Evolutionary conservation across 2,888 invertebrate species (phyloP).

Genomic region (Pseudanteris insignis): DNA sequence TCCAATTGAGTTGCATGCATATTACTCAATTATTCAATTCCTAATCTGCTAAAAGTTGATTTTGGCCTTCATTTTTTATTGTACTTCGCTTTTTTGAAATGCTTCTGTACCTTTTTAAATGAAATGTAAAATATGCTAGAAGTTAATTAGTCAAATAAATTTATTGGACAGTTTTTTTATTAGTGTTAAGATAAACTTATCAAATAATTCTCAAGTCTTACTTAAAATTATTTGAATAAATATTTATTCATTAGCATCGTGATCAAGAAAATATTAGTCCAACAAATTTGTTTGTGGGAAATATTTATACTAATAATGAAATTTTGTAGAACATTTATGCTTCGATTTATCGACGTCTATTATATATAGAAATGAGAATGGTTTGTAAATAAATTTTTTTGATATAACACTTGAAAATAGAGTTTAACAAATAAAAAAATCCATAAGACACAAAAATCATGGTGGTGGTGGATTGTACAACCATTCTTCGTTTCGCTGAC

Average conservation of each 20-base stretch:
- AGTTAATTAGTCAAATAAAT: conserved; percentile 19
- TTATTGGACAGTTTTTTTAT: conserved; percentile 14
- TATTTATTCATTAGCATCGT: conserved; percentile 18
- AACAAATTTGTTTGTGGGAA: conserved; percentile 23
- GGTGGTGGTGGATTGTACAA: conserved; percentile 29
- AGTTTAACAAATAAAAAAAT: too few relatives aligned
- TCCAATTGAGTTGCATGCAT: conserved; percentile 33
- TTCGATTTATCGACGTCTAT: conserved; percentile 39
- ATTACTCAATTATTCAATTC: conserved; percentile 12
- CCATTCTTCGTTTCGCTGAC: conserved; percentile 43
- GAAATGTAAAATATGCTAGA: conserved; percentile 22
- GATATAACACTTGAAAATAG: too few relatives aligned
- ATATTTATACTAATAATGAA: conserved; percentile 18
- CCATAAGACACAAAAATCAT: too few relatives aligned
- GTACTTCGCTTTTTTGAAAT: conserved; percentile 24
- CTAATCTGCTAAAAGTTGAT: conserved; percentile 23
- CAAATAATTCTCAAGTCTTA: conserved; percentile 33
- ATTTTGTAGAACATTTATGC: conserved; percentile 35
- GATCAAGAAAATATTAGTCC: conserved; percentile 13
- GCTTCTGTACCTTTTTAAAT: conserved; percentile 20
- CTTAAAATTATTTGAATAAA: conserved; percentile 36
- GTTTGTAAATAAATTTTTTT: conserved; percentile 40
- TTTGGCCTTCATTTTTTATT: conserved; percentile 34
- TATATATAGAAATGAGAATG: conserved; percentile 42
- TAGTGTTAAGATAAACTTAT: conserved; percentile 28